Percentiles rank a stretch among this genome's conserved stretches.
Evolutionary conservation across 2,797 vertebrate species (phyloP).

Genomic region (Ctenosaura bakeri): DNA sequence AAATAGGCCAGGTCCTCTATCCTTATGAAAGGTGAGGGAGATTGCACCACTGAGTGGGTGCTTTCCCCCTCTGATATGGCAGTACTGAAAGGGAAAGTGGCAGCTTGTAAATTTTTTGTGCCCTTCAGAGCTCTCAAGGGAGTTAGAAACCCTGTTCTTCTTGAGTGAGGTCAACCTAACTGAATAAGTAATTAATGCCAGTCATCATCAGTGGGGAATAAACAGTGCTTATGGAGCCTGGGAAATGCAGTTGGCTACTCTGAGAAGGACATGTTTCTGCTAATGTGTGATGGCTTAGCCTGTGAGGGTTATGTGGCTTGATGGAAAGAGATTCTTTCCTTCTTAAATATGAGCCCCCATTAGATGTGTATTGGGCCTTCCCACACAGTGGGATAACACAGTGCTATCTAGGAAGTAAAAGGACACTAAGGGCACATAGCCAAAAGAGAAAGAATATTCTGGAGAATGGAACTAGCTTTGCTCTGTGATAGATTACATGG

Average conservation of each 20-base stretch:
- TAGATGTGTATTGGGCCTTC: neutral
- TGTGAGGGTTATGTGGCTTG: neutral
- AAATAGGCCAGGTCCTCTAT: neutral
- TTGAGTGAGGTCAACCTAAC: neutral
- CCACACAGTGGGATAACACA: neutral
- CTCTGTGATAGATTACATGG: neutral
- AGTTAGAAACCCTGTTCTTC: neutral
- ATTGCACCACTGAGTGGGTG: neutral
- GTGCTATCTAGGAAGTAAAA: neutral
- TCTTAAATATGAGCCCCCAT: neutral
- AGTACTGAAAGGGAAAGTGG: neutral
- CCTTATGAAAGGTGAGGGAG: neutral
- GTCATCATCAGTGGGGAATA: neutral
- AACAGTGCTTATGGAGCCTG: neutral
- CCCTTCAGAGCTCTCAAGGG: neutral
- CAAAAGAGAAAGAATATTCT: neutral
- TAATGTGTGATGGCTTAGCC: neutral
- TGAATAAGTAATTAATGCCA: neutral
- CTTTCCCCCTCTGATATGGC: neutral
- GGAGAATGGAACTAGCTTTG: neutral
- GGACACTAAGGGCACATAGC: neutral
- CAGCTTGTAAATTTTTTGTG: neutral
- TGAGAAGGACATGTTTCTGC: neutral
- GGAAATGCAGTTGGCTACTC: neutral
- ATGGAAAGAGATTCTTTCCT: neutral